These are phyloP conservation scores for Tolmerus cingulatus DNA, from an alignment of 2,888 invertebrate species.

Conservation along the genomic window DNA sequence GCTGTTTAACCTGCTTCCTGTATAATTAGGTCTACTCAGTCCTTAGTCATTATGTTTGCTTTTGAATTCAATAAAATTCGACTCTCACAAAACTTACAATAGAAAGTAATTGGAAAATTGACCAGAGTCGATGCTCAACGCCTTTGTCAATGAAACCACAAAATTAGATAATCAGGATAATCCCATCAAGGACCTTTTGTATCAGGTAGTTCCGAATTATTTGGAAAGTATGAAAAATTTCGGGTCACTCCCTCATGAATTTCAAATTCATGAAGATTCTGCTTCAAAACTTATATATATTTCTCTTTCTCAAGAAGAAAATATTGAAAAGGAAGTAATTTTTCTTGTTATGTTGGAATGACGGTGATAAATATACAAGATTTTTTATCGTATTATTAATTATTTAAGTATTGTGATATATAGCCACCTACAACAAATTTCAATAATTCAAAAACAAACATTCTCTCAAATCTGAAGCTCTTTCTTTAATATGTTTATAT, in stretches of 20 bases:
- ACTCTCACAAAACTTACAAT: neutral
- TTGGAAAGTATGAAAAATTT: conserved; percentile 3
- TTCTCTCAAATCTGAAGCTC: neutral
- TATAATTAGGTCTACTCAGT: neutral
- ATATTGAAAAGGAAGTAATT: neutral
- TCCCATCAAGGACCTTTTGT: conserved; percentile 5
- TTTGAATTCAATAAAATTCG: neutral
- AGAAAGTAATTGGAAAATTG: neutral
- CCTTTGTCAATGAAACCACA: conserved; percentile 47
- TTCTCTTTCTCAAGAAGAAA: neutral
- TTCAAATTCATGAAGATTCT: conserved; percentile 20
- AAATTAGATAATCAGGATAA: conserved; percentile 48
- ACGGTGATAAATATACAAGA: neutral
- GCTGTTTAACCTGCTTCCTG: conserved; percentile 22
- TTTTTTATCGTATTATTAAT: neutral
- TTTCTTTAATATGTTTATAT: neutral
- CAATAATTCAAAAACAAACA: neutral
- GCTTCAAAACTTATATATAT: neutral
- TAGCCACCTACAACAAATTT: neutral
- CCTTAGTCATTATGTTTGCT: neutral
- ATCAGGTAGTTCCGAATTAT: neutral
- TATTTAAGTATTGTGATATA: neutral
- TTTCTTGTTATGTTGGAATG: neutral
- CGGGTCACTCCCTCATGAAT: neutral
- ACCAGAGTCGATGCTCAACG: neutral